These are phyloP conservation scores for Hecatera dysodea DNA, from an alignment of 2,888 invertebrate genomes.

Conservation along the genomic window DNA sequence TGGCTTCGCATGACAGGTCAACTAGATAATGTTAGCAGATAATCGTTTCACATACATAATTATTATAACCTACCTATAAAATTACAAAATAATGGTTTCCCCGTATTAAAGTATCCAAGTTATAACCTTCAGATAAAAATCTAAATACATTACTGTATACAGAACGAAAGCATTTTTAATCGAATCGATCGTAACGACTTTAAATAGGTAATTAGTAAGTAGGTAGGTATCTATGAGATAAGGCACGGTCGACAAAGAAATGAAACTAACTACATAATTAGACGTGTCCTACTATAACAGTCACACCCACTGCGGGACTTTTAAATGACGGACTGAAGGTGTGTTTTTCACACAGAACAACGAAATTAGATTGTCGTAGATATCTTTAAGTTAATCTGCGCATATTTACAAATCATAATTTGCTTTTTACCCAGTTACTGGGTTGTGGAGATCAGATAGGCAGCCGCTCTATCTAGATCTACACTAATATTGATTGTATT, in stretches of 20 bases:
- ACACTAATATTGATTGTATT: no score
- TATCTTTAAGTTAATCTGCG: no score
- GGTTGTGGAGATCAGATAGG: no score
- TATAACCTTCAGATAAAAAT: conserved; percentile 32
- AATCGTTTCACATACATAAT: conserved; percentile 18
- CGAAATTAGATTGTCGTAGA: no score
- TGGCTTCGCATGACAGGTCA: conserved; percentile 34
- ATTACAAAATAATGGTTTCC: background rate
- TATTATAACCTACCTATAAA: conserved; percentile 15
- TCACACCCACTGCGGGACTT: conserved; percentile 32
- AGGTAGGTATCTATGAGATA: no score
- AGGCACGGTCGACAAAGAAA: conserved; percentile 25
- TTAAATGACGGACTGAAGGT: conserved; percentile 20
- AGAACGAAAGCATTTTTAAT: conserved; percentile 6
- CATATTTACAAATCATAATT: no score
- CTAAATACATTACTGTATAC: background rate
- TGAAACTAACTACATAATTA: conserved; percentile 21
- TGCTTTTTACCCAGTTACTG: no score
- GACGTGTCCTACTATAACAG: conserved; percentile 29
- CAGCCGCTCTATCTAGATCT: no score
- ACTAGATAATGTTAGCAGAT: conserved; percentile 7
- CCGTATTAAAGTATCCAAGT: background rate
- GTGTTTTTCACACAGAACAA: conserved; percentile 9
- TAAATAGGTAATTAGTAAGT: no score
- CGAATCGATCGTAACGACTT: conserved; percentile 13